Evolutionary conservation across 2,113 vertebrate species (phyloP), one percentile per base, ranked within the genome.

Genomic region (Percopsis transmontana): DNA sequence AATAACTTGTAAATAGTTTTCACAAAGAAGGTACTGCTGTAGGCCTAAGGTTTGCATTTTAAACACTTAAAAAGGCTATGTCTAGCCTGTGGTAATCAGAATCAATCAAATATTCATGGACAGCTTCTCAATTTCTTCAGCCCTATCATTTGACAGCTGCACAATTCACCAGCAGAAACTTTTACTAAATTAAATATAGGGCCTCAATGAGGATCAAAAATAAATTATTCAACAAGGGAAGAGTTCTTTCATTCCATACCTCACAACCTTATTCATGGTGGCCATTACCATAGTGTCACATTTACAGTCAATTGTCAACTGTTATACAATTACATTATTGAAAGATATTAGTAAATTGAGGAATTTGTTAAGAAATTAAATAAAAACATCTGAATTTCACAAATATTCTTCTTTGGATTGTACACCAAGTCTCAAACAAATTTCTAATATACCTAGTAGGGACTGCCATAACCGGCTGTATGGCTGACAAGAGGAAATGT

Each of bases 21-120:
- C n/a, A n/a, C n/a, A n/a, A n/a, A n/a, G n/a, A n/a, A n/a, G n/a
- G n/a, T 45, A 16, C 15, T 45, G 12, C 40, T 45, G 3, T 45
- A 45, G 2, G 41, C n/a, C 16, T 2, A 20, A 7, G 3, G 38
- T 41, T 40, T n/a, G 41, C 8, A 39, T 51, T 14, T 16, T 6
- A 45, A 50, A 60, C 20, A 9, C 20, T 24, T 16, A 47, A 48
- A 76, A 45, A 19, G 51, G 66, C 21, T 14, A 13, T 41, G 64
- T 59, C 39, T 65, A 39, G 33, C 47, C 44, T 47, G 70, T 14
- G 18, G 54, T 33, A 59, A 74, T 77, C 59, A 19, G 48, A 50
- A 45, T 58, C 66, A 50, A 90, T 91, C 71, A 90, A 91, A 90
- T 90, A 92, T 90, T 89, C 71, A 91, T 87, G 57, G 8, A 62